Base-by-base conservation (phyloP, 2,113 vertebrate genomes). In the Pholis gunnellus region DNA sequence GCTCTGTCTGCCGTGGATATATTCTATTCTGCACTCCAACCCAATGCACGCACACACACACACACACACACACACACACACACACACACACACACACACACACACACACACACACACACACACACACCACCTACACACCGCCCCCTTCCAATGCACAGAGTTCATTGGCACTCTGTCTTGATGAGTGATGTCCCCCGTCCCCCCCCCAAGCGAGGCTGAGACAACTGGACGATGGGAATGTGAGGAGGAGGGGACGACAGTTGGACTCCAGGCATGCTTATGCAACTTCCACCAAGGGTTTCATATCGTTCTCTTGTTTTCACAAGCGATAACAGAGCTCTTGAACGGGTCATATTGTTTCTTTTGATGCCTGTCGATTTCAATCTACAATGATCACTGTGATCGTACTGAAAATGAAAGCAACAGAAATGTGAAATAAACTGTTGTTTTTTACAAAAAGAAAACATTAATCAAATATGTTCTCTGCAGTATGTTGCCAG, bases 181-280 rank as follows among this genome's bases (percentile, higher is more conserved):
- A 77, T 44, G 36, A 77, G 25, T 77, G 38, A 77, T 25, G 50
- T 29, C 34, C 42, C 64, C 29, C 7, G 38, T 14, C 4, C 27
- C 42, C 42, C 11, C 42, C 44, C 14, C 44, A 15, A 9, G 64
- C 17, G 18, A 57, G 74, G 25, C 25, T 22, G 11, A 76, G 61
- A 77, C 75, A 68, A 59, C 64, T 78, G 52, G 75, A 34, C 5
- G 13, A 46, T 36, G 64, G 64, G 40, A 78, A 69, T 69, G 54
- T 60, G 52, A 46, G 29, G 52, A 59, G 65, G 52, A 48, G 52
- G 36, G 27, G 22, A 6, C 1, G 1, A 8, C 54, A 68, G 52
- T 18, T 61, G 20, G 34, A 68, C 61, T 83, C 52, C 8, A 38
- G 25, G n/a, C 46, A 20, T 1, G 6, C 25, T 57, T 57, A 77